phyloP scores from a whole-genome alignment of 1,140 invertebrate genomes.

The Goniozus legneri region DNA sequence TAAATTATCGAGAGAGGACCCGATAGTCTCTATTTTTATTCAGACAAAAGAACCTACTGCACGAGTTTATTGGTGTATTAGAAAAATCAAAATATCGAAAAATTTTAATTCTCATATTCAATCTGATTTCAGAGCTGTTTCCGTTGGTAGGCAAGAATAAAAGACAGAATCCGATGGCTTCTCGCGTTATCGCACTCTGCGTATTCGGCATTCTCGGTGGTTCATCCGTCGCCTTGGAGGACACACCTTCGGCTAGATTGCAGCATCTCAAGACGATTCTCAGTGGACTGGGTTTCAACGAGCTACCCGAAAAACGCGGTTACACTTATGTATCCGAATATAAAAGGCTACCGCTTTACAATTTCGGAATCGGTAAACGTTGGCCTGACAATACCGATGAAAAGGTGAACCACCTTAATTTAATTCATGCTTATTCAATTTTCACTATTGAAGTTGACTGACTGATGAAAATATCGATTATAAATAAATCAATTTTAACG shows the following conservation, averaged over 20 bases:
- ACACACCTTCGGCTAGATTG: constrained; percentile 13
- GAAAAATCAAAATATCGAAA: no score
- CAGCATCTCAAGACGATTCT: constrained; percentile 10
- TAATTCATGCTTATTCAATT: neutral
- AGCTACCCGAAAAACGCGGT: constrained; percentile 54
- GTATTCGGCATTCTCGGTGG: constrained; percentile 26
- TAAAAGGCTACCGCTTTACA: constrained; percentile 64
- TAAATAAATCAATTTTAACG: no score
- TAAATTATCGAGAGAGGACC: no score
- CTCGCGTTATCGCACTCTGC: constrained; percentile 26
- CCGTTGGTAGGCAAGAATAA: no score
- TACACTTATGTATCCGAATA: constrained; percentile 65
- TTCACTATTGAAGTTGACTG: no score
- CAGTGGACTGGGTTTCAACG: constrained; percentile 5
- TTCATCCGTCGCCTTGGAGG: constrained; percentile 25
- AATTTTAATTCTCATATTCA: no score
- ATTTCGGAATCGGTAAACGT: constrained; percentile 65
- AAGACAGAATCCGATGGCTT: constrained; percentile 6
- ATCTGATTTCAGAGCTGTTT: no score
- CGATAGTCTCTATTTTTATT: no score
- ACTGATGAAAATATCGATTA: no score
- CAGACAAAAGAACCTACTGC: no score
- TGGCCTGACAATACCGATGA: constrained; percentile 30
- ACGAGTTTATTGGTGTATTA: no score
- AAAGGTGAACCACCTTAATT: constrained; percentile 22